Percentiles rank a stretch among this genome's conserved stretches.
These are phyloP conservation scores for Drosophila demipolita DNA, from an alignment of 2,888 invertebrate genomes.

Conservation along the genomic window DNA sequence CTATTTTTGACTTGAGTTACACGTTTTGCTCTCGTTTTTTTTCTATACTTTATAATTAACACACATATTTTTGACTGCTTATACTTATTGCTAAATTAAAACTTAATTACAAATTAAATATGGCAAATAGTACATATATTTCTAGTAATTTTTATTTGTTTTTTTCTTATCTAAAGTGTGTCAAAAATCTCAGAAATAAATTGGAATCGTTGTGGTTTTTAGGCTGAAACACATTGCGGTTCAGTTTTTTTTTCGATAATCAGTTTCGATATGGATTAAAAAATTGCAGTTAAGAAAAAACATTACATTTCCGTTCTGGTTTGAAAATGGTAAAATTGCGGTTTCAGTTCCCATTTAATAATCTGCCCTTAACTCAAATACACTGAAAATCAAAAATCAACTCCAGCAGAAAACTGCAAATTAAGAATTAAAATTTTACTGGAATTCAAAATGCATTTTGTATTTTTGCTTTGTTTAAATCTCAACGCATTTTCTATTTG, in stretches of 20 bases:
- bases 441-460: not conserved
- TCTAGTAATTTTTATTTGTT: not conserved
- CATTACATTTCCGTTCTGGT: not conserved
- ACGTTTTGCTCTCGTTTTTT: not conserved
- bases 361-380: not conserved
- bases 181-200: not conserved
- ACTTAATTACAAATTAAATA: not conserved
- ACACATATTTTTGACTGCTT: constrained; percentile 15
- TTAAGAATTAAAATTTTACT: not conserved
- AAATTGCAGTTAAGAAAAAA: not conserved
- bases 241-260: not conserved
- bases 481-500: not conserved
- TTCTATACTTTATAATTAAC: constrained; percentile 22
- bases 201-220: not conserved
- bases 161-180: not conserved
- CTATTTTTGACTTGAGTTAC: constrained; percentile 55
- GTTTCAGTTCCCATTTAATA: not conserved
- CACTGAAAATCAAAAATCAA: not conserved
- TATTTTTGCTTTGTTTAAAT: not conserved
- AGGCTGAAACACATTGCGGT: not conserved
- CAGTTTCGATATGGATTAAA: not conserved
- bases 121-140: not conserved
- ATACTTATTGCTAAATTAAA: not conserved
- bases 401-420: not conserved
- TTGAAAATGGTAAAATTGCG: not conserved